A percentile compares a stretch with the other conserved stretches of the same genome.
These are phyloP conservation scores for Crax fasciolata DNA, from an alignment of 2,797 vertebrate genomes.

Conservation along the genomic window DNA sequence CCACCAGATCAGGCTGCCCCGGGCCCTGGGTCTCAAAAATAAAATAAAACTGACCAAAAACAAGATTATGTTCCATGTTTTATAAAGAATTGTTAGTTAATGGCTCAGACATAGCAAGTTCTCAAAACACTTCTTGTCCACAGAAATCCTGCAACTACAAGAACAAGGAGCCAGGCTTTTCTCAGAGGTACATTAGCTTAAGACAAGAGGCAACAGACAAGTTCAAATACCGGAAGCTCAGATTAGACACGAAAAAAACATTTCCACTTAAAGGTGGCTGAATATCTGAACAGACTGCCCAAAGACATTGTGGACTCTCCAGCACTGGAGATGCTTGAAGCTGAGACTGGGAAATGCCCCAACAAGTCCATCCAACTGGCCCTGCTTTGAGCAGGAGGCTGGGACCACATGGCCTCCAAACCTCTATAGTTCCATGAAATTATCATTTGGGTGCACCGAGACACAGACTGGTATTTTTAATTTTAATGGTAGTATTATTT, in stretches of 20 bases:
- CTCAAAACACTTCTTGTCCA: background rate
- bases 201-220: background rate
- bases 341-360: background rate
- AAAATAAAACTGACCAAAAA: no score
- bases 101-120: background rate
- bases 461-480: background rate
- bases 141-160: background rate
- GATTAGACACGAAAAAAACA: background rate
- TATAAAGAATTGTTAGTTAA: background rate
- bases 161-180: background rate
- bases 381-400: background rate
- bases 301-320: accelerated
- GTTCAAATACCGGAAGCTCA: background rate
- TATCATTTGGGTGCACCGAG: background rate
- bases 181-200: background rate
- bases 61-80: background rate
- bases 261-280: background rate
- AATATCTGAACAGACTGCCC: background rate
- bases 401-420: background rate
- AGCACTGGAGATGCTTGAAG: background rate
- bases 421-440: background rate
- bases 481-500: background rate
- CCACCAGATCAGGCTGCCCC: no score
- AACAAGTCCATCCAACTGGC: background rate
- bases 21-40: no score